Evolutionary conservation across 2,888 invertebrate species (phyloP).

Genomic region (Meganola albula): DNA sequence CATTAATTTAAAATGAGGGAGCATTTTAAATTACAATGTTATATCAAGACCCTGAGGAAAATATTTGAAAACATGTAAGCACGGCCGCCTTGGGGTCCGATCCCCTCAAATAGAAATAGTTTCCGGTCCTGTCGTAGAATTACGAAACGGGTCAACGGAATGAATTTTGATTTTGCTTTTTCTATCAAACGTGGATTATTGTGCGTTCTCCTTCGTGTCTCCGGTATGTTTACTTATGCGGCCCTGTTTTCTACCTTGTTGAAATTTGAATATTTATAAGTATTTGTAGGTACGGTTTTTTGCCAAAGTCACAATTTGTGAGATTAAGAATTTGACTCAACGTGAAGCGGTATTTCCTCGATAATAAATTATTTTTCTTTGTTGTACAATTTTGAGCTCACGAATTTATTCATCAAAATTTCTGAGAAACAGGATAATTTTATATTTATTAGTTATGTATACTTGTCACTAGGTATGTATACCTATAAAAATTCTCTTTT

Average conservation of each 20-base stretch:
- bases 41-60: constrained; percentile 33
- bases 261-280: constrained; percentile 54
- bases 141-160: constrained; percentile 63
- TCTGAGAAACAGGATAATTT: too few relatives aligned
- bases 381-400: constrained; percentile 17
- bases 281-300: too few relatives aligned
- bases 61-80: constrained; percentile 50
- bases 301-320: constrained; percentile 37
- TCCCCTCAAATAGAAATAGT: constrained; percentile 69
- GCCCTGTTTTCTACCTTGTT: constrained; percentile 40
- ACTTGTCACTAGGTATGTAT: too few relatives aligned
- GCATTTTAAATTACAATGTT: constrained; percentile 47
- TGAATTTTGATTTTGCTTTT: constrained; percentile 72
- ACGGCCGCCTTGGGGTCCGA: constrained; percentile 45
- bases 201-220: constrained; percentile 38
- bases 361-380: constrained; percentile 33
- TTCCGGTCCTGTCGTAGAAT: constrained; percentile 55
- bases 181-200: constrained; percentile 56
- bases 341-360: constrained; percentile 24
- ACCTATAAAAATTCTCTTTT: too few relatives aligned
- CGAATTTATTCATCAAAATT: too few relatives aligned
- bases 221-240: constrained; percentile 47
- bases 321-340: constrained; percentile 42
- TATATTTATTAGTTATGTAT: too few relatives aligned
- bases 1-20: constrained; percentile 38